Base-by-base conservation (phyloP, 1,140 invertebrate species). In the Colletes latitarsis region DNA sequence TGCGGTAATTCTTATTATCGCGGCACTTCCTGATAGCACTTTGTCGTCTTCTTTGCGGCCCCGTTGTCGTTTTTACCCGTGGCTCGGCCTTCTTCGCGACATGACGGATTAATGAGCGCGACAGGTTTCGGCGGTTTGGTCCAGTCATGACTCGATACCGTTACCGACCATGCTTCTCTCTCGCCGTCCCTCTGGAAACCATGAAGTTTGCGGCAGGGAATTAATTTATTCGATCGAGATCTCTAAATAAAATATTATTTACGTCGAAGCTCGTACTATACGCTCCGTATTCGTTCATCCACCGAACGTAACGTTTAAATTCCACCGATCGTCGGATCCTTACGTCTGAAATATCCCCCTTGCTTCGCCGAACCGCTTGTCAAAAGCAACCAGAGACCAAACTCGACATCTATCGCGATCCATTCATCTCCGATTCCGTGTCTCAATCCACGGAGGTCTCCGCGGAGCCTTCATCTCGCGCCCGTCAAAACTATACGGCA, bases 21-120 rank as follows among this genome's bases (percentile, higher is more conserved):
- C 14, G 17, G 55, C 72, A 49, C 39, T 63, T 55, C 68, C n/a
- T 14, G 77, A 78, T 55, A 21, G 15, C 0, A 9, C 52, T 10
- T 12, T n/a, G 5, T 6, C 17, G 15, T 49, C 17, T 17, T 53
- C 19, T 57, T 52, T 46, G 14, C 68, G 67, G 58, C 17, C 41
- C 71, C 64, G 17, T 21, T 57, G 14, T 15, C n/a, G 39, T 66
- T 82, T 71, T 71, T 82, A 57, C 14, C 53, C 63, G 41, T 52
- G 10, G 19, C 6, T 41, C 30, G 39, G 6, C 52, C 15, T 64
- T 75, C 75, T 64, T 71, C 53, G 49, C 66, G 21, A 78, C 80
- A 62, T 64, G 72, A 10, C 70, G 55, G 77, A 83, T 83, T 83
- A 81, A 83, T 71, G 64, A 82, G 67, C 69, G 81, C 69, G 75